These are phyloP conservation scores for Boulengeromyrus knoepffleri DNA, from an alignment of 2,113 vertebrate genomes.

Conservation along the genomic window DNA sequence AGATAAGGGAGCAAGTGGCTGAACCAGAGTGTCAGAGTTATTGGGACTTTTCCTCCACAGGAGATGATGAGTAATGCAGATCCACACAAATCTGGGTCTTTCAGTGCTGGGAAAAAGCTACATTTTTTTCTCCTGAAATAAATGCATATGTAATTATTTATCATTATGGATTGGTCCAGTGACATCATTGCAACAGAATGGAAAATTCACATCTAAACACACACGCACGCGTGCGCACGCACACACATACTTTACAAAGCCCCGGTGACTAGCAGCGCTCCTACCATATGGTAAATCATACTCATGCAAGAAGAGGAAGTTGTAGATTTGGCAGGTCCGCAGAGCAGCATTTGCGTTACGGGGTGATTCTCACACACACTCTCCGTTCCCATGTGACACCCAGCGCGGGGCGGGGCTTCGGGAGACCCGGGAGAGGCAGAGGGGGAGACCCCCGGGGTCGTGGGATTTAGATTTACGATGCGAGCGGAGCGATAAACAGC, in stretches of 20 bases:
- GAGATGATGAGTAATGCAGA: neutral
- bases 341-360: neutral
- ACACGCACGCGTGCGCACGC: neutral
- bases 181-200: neutral
- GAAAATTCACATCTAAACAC: neutral
- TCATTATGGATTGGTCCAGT: neutral
- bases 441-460: slow-evolving; percentile 6
- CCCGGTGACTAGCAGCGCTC: neutral
- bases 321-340: neutral
- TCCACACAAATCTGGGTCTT: neutral
- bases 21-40: neutral
- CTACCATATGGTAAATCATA: neutral
- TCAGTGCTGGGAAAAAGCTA: neutral
- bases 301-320: slow-evolving; percentile 15
- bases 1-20: neutral
- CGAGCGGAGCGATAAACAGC: neutral
- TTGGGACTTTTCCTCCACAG: neutral
- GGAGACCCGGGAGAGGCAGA: neutral
- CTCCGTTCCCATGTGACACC: slow-evolving; percentile 10
- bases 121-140: neutral
- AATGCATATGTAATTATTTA: neutral
- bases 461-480: slow-evolving; percentile 4
- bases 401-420: neutral
- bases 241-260: neutral
- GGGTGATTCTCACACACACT: slow-evolving; percentile 1